A percentile compares a stretch with the other conserved stretches of the same genome.
Evolutionary conservation across 2,888 invertebrate species (phyloP).

Genomic region (Alloplasta piceator): DNA sequence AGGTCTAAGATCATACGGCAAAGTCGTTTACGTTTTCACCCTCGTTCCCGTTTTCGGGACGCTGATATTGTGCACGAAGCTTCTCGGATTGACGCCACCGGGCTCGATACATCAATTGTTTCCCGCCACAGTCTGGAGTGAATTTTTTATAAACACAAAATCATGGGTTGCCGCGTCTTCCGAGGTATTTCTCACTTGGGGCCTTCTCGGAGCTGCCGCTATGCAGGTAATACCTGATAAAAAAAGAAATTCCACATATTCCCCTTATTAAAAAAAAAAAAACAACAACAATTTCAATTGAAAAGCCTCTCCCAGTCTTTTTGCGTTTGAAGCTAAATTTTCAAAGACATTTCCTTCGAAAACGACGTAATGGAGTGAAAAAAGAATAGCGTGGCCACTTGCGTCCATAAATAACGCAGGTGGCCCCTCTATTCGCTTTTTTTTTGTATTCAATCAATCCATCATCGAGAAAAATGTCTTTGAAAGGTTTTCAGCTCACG

Average conservation of each 20-base stretch:
- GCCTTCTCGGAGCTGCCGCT: constrained; percentile 90
- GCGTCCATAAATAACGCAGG: too few relatives aligned
- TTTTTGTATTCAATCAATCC: too few relatives aligned
- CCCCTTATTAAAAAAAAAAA: background rate
- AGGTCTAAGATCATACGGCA: constrained; percentile 92
- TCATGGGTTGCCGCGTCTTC: constrained; percentile 96
- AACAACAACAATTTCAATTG: background rate
- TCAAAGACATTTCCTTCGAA: background rate
- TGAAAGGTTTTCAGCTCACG: background rate
- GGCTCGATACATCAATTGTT: constrained; percentile 89
- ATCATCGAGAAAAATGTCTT: too few relatives aligned
- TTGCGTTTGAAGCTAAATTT: background rate
- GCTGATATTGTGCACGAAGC: constrained; percentile 89
- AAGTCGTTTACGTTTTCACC: constrained; percentile 92
- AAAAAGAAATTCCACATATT: background rate
- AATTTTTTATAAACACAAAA: constrained; percentile 93
- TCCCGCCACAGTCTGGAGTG: constrained; percentile 91
- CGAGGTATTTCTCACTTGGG: constrained; percentile 95
- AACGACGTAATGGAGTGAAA: too few relatives aligned
- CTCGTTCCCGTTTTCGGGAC: constrained; percentile 91
- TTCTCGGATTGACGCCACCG: constrained; percentile 89
- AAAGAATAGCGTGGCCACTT: too few relatives aligned
- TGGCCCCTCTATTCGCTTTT: too few relatives aligned
- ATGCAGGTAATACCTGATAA: constrained; percentile 88
- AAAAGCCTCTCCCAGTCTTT: background rate